phyloP scores from a whole-genome alignment of 2,797 vertebrate species.

The Enteromius mattozi region DNA sequence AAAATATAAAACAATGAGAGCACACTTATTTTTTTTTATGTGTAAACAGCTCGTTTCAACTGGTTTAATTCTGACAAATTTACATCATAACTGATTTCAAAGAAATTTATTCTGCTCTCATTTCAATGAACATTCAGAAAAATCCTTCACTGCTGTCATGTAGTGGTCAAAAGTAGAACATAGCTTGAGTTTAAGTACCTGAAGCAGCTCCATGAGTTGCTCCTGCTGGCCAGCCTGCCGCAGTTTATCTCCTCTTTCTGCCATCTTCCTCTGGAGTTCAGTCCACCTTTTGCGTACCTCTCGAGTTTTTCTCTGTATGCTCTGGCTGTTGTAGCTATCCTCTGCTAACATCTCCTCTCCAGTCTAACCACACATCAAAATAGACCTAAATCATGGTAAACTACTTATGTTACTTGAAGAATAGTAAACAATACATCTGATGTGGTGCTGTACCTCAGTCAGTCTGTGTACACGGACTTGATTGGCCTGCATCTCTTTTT shows the following conservation, averaged over 20 bases:
- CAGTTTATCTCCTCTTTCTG: slow-evolving; percentile 84
- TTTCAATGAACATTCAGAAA: slow-evolving; percentile 22
- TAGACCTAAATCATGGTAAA: background rate
- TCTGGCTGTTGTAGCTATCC: slow-evolving; percentile 71
- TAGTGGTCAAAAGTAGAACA: background rate
- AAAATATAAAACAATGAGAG: background rate
- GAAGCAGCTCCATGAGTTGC: slow-evolving; percentile 87
- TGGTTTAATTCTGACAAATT: background rate
- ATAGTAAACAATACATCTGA: background rate
- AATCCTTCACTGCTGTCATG: background rate
- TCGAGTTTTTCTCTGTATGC: slow-evolving; percentile 73
- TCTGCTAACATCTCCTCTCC: slow-evolving; percentile 79
- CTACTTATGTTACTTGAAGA: background rate
- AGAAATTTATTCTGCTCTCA: background rate
- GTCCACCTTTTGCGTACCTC: slow-evolving; percentile 81
- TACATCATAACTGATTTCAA: background rate
- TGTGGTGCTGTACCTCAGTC: slow-evolving; percentile 74
- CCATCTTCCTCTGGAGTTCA: slow-evolving; percentile 82
- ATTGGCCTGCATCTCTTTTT: slow-evolving; percentile 85
- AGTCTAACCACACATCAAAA: slow-evolving; percentile 68
- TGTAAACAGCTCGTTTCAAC: background rate
- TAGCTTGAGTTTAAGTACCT: slow-evolving; percentile 58
- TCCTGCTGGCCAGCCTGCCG: slow-evolving; percentile 86
- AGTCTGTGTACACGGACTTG: slow-evolving; percentile 78
- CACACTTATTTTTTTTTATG: background rate